Conservation (phyloP, 2,888 invertebrate species). For the Drosophila paracracens region DNA sequence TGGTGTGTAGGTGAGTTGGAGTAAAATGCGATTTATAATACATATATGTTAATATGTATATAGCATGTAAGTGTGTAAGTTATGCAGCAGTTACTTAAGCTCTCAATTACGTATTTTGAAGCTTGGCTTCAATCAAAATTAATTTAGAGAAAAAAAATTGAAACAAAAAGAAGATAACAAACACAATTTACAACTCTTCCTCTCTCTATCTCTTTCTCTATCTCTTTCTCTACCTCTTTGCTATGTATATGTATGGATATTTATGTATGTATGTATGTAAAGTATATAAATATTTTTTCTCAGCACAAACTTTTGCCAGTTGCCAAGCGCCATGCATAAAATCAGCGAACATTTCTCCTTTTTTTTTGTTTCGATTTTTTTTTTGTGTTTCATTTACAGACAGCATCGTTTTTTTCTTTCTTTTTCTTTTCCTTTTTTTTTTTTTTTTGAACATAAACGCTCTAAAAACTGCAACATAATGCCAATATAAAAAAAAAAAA, state of each 20-base stretch:
- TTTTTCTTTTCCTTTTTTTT: neutral
- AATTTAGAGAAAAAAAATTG: slow-evolving; percentile 58
- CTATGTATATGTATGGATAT: slow-evolving; percentile 7
- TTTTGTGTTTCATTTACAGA: slow-evolving; percentile 14
- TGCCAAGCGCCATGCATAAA: slow-evolving; percentile 47
- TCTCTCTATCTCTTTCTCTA: neutral
- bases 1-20: slow-evolving; percentile 23
- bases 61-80: slow-evolving; percentile 34
- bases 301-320: slow-evolving; percentile 57
- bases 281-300: slow-evolving; percentile 30
- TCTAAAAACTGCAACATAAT: slow-evolving; percentile 49
- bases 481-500: slow-evolving; percentile 13
- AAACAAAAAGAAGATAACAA: slow-evolving; percentile 26
- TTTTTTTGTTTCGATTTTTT: slow-evolving; percentile 8
- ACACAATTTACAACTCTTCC: slow-evolving; percentile 32
- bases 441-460: slow-evolving; percentile 40
- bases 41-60: slow-evolving; percentile 45
- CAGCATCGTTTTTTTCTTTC: neutral
- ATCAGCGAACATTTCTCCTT: slow-evolving; percentile 23
- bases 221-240: neutral
- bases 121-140: slow-evolving; percentile 69
- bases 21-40: slow-evolving; percentile 49
- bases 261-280: slow-evolving; percentile 12
- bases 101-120: slow-evolving; percentile 73
- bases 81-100: slow-evolving; percentile 64